Percentiles rank a stretch among this genome's conserved stretches.
Conservation (phyloP, 2,888 invertebrate genomes). For the Odontothrips loti region DNA sequence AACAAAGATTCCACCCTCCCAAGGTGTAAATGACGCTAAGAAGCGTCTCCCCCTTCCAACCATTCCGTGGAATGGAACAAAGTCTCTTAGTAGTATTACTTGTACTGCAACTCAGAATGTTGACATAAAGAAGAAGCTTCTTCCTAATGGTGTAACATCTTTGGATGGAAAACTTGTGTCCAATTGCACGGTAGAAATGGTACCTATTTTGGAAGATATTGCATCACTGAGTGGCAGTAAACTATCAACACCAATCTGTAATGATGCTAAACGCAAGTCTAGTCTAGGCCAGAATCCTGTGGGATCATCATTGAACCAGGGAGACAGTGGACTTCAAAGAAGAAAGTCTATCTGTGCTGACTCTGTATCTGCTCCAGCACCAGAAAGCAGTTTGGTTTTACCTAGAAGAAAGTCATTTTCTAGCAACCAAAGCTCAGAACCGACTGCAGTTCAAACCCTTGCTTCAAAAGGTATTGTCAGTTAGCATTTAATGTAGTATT, state of each 20-base stretch:
- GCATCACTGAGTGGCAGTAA: background rate
- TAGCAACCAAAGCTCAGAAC: slow-evolving; percentile 13
- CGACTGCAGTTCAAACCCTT: background rate
- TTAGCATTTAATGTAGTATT: background rate
- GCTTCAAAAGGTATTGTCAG: background rate
- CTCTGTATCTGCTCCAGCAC: background rate
- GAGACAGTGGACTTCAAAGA: background rate
- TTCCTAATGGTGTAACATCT: background rate
- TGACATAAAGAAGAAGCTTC: background rate
- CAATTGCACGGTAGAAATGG: background rate
- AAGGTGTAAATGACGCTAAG: background rate
- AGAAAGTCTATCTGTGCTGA: background rate
- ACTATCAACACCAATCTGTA: background rate
- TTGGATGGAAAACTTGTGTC: background rate
- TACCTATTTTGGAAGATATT: background rate
- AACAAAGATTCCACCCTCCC: background rate
- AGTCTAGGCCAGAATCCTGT: background rate
- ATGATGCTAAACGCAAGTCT: background rate
- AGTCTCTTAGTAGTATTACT: background rate
- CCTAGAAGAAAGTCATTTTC: slow-evolving; percentile 13
- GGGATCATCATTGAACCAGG: background rate
- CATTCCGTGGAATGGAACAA: background rate
- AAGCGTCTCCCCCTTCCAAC: background rate
- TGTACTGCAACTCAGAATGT: background rate
- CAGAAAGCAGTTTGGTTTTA: background rate